These are phyloP conservation scores for Eptesicus fuscus DNA, from an alignment of 2,113 vertebrate genomes.

Conservation along the genomic window DNA sequence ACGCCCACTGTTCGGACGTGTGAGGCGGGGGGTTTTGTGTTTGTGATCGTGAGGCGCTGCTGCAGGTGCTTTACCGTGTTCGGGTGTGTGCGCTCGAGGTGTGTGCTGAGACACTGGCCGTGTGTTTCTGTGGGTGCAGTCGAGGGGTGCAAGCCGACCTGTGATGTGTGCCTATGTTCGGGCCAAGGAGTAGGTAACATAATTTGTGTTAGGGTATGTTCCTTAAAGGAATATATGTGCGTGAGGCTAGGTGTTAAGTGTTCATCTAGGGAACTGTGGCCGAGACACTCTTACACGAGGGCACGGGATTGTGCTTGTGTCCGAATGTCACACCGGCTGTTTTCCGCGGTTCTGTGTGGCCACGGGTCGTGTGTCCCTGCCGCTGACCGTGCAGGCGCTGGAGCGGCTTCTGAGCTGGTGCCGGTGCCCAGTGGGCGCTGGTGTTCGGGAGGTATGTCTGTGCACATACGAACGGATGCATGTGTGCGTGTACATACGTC, in stretches of 20 bases:
- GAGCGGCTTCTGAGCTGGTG: slow-evolving; percentile 45
- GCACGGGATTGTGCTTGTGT: neutral
- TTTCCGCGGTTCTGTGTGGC: neutral
- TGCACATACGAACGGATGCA: slow-evolving; percentile 50
- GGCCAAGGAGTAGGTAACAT: neutral
- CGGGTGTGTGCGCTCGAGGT: slow-evolving; percentile 52
- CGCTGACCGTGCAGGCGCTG: slow-evolving; percentile 13
- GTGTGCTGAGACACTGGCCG: neutral
- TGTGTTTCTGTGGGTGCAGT: slow-evolving; percentile 19
- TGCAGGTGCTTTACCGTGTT: slow-evolving; percentile 48
- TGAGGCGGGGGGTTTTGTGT: slow-evolving; percentile 33
- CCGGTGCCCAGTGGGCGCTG: slow-evolving; percentile 63
- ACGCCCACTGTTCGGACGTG: slow-evolving; percentile 47
- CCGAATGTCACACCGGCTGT: slow-evolving; percentile 34
- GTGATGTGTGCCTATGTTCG: neutral
- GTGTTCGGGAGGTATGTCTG: slow-evolving; percentile 59
- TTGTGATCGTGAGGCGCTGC: slow-evolving; percentile 38
- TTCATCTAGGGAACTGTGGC: neutral
- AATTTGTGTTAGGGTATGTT: slow-evolving; percentile 50
- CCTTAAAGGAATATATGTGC: neutral
- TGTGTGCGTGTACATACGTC: slow-evolving; percentile 29
- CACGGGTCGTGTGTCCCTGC: slow-evolving; percentile 30
- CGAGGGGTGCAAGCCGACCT: neutral
- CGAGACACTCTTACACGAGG: neutral
- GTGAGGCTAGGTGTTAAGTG: neutral